A percentile compares a stretch with the other conserved stretches of the same genome.
Conservation (phyloP, 2,113 vertebrate species). For the Indicator indicator region DNA sequence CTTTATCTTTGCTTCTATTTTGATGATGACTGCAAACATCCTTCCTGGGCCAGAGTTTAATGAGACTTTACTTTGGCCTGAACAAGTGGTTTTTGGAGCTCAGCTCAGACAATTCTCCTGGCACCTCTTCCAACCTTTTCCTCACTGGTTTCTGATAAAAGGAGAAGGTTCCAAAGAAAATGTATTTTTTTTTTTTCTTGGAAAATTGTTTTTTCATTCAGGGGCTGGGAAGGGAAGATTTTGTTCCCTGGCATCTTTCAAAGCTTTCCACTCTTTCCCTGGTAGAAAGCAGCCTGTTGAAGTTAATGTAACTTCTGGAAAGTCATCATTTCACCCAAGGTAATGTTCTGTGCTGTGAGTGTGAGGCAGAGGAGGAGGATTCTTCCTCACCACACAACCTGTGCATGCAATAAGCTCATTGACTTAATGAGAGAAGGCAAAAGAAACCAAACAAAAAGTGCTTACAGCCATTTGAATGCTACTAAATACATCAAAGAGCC, state of each 20-base stretch:
- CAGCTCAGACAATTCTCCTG: conserved; percentile 13
- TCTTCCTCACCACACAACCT: background rate
- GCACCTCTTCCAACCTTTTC: background rate
- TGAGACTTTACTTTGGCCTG: conserved; percentile 15
- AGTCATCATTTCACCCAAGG: background rate
- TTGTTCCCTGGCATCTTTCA: background rate
- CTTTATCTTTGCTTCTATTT: background rate
- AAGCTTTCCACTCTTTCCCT: background rate
- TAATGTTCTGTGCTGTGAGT: background rate
- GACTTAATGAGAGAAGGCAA: background rate
- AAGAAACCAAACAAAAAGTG: background rate
- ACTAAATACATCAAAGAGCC: background rate
- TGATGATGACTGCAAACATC: background rate
- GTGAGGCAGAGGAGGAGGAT: background rate
- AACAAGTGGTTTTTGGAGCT: background rate
- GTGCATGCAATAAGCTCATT: background rate
- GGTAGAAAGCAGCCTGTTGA: background rate
- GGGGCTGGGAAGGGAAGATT: background rate
- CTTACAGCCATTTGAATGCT: background rate
- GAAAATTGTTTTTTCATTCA: background rate
- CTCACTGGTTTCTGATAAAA: conserved; percentile 1
- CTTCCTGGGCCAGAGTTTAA: background rate
- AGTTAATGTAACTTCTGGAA: background rate
- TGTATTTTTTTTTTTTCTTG: background rate
- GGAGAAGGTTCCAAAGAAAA: conserved; percentile 14